Evolutionary conservation across 2,888 invertebrate species (phyloP).

Genomic region (Alloscopus bannaensis): DNA sequence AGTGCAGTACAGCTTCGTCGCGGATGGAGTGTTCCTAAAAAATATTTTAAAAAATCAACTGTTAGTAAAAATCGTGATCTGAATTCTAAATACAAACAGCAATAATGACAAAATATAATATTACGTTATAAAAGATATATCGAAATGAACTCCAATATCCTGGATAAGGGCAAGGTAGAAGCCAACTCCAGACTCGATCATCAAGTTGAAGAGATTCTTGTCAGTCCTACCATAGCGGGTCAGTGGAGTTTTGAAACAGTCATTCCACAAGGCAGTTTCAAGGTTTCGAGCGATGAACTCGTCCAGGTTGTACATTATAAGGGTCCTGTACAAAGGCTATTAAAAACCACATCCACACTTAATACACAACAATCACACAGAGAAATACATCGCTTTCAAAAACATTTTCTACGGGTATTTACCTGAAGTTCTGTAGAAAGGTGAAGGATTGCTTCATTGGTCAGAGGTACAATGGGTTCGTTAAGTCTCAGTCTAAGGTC

Average conservation of each 20-base stretch:
- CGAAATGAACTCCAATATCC: conserved; percentile 72
- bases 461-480: conserved; percentile 68
- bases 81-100: not conserved
- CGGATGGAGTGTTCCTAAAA: conserved; percentile 74
- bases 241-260: conserved; percentile 73
- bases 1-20: conserved; percentile 67
- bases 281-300: conserved; percentile 66
- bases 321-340: conserved; percentile 70
- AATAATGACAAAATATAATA: not conserved
- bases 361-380: not conserved
- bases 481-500: conserved; percentile 69
- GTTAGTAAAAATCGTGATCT: not conserved
- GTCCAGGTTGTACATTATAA: conserved; percentile 71
- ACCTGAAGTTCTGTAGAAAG: conserved; percentile 70
- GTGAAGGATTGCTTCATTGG: conserved; percentile 69
- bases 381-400: not conserved
- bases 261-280: conserved; percentile 71
- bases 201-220: conserved; percentile 70
- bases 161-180: conserved; percentile 73
- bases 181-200: conserved; percentile 72
- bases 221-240: conserved; percentile 70
- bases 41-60: conserved; percentile 16
- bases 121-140: conserved; percentile 73
- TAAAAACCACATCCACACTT: conserved; percentile 21
- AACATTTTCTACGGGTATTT: conserved; percentile 7